Percentiles rank a stretch among this genome's conserved stretches.
Evolutionary conservation across 2,888 invertebrate species (phyloP).

Genomic region (Rhynchonema sp.): DNA sequence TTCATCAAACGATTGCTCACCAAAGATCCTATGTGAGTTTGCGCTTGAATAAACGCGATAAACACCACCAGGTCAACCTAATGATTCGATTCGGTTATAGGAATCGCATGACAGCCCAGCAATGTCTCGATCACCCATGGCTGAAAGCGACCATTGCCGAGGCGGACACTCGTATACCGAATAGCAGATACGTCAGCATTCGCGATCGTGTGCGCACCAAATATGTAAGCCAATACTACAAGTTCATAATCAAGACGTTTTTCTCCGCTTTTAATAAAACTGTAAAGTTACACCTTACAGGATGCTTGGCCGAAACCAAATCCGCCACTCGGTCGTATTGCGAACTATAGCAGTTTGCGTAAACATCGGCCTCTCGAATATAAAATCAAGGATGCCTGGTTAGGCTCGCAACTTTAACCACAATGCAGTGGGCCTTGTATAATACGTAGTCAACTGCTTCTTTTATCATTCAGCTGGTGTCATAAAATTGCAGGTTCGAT

Average conservation of each 20-base stretch:
- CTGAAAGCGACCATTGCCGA: conserved; percentile 40
- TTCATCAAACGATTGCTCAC: conserved; percentile 79
- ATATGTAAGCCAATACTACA: conserved; percentile 34
- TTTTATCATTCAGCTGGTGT: too few species aligned
- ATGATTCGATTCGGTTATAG: too few species aligned
- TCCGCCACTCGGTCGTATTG: conserved; percentile 81
- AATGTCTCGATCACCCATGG: conserved; percentile 87
- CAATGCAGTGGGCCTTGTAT: too few species aligned
- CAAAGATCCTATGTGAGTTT: conserved; percentile 61
- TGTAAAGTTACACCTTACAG: conserved; percentile 16
- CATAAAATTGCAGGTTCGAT: too few species aligned
- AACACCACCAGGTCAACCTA: too few species aligned
- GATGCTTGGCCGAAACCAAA: conserved; percentile 44
- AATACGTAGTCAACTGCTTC: too few species aligned
- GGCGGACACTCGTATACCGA: conserved; percentile 47
- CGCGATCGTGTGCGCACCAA: conserved; percentile 60
- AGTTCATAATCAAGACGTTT: too few species aligned
- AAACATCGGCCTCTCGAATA: conserved; percentile 88
- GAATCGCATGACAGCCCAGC: conserved; percentile 92
- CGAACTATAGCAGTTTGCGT: conserved; percentile 87
- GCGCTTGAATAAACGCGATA: background rate
- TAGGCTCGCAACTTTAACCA: too few species aligned
- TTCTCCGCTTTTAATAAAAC: background rate
- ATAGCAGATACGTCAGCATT: conserved; percentile 61
- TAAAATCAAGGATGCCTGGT: conserved; percentile 74